phyloP scores from a whole-genome alignment of 2,888 invertebrate genomes.

The Caenorhabditis imperialis region DNA sequence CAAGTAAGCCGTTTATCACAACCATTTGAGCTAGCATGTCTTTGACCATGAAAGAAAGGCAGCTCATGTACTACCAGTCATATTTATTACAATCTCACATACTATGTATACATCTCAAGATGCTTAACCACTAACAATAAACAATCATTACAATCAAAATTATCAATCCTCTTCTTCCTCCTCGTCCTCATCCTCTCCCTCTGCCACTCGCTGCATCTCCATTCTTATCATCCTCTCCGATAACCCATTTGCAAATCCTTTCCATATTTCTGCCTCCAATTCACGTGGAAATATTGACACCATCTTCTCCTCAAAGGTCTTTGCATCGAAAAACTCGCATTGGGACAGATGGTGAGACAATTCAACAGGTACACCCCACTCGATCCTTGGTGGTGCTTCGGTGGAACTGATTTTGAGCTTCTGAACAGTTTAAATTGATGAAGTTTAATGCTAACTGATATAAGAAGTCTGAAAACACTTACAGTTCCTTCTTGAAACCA shows the following conservation, averaged over 20 bases:
- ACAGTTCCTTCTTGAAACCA: constrained; percentile 31
- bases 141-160: no score
- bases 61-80: no score
- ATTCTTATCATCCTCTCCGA: constrained; percentile 11
- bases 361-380: constrained; percentile 24
- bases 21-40: no score
- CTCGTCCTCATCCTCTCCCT: not conserved
- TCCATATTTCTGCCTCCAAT: constrained; percentile 33
- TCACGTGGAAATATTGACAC: constrained; percentile 27
- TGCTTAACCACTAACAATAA: no score
- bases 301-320: constrained; percentile 8
- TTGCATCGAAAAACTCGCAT: constrained; percentile 17
- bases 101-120: no score
- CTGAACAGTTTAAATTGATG: constrained; percentile 12
- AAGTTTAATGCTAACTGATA: no score
- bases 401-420: constrained; percentile 29
- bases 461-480: constrained; percentile 4
- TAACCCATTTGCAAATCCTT: constrained; percentile 20
- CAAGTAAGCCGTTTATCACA: no score
- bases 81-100: no score
- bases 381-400: constrained; percentile 20
- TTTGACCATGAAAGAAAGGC: no score
- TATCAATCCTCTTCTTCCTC: constrained; percentile 5
- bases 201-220: not conserved
- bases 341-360: constrained; percentile 22